A percentile compares a stretch with the other conserved stretches of the same genome.
Conservation (phyloP, 2,113 vertebrate genomes). For the Saguinus imperator region DNA sequence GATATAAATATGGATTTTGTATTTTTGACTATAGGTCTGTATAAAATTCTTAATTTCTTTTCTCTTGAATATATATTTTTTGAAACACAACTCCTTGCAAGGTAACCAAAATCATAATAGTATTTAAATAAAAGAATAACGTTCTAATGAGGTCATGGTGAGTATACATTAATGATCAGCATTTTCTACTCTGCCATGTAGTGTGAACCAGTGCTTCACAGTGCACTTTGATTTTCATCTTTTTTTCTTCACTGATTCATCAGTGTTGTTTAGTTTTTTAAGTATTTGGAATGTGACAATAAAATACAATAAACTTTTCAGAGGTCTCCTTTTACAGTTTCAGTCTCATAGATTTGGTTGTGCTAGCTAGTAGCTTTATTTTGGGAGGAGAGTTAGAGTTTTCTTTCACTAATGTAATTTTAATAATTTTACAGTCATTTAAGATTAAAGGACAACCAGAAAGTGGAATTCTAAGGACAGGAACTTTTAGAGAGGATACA, state of each 20-base stretch:
- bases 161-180: background rate
- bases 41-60: slow-evolving; percentile 20
- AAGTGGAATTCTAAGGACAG: slow-evolving; percentile 81
- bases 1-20: slow-evolving; percentile 12
- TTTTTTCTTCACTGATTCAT: background rate
- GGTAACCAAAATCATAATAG: background rate
- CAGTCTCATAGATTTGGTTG: background rate
- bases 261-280: background rate
- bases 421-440: slow-evolving; percentile 80
- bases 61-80: background rate
- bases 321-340: background rate
- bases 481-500: slow-evolving; percentile 83
- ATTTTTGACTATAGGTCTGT: slow-evolving; percentile 16
- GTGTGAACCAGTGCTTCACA: background rate
- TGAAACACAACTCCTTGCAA: background rate
- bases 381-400: slow-evolving; percentile 60
- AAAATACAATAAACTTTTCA: background rate
- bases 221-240: background rate
- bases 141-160: background rate
- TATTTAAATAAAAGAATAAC: slow-evolving; percentile 9
- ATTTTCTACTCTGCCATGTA: background rate
- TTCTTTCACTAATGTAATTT: slow-evolving; percentile 68
- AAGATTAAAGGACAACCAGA: slow-evolving; percentile 84
- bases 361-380: slow-evolving; percentile 14
- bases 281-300: background rate